Conservation (phyloP, 2,888 invertebrate species). For the Megastigmus dorsalis region DNA sequence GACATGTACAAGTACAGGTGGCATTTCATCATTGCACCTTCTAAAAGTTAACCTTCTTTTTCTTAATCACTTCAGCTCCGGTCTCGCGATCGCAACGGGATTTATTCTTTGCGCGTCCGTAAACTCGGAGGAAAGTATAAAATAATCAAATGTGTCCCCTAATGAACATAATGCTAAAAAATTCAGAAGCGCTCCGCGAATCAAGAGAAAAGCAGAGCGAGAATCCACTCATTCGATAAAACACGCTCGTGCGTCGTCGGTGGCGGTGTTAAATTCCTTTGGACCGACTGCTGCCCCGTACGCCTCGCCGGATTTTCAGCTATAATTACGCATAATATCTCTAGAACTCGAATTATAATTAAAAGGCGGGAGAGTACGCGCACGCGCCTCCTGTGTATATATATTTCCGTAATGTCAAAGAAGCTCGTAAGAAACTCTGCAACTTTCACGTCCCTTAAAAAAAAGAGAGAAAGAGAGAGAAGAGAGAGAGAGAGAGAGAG, state of each 20-base stretch:
- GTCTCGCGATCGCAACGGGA: no score
- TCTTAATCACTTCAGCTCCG: no score
- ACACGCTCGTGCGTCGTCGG: conserved; percentile 34
- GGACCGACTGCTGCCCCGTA: no score
- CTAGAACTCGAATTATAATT: conserved; percentile 38
- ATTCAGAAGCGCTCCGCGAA: background rate
- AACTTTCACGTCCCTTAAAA: conserved; percentile 35
- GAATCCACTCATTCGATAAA: conserved; percentile 32
- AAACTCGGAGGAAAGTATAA: no score
- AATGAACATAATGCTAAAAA: no score
- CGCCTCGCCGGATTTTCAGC: conserved; percentile 18
- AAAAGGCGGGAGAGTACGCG: conserved; percentile 34
- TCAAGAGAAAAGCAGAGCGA: background rate
- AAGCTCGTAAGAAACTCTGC: conserved; percentile 36
- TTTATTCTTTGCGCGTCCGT: no score
- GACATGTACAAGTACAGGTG: no score
- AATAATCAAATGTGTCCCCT: no score
- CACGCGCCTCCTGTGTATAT: no score
- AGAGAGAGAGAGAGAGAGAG: conserved; percentile 8
- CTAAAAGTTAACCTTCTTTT: no score
- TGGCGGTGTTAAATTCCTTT: conserved; percentile 28
- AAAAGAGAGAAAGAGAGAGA: background rate
- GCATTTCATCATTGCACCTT: no score
- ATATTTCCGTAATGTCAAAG: conserved; percentile 45
- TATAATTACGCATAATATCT: conserved; percentile 48